A percentile compares a stretch with the other conserved stretches of the same genome.
Conservation (phyloP, 2,113 vertebrate species). For the Anseranas semipalmata region DNA sequence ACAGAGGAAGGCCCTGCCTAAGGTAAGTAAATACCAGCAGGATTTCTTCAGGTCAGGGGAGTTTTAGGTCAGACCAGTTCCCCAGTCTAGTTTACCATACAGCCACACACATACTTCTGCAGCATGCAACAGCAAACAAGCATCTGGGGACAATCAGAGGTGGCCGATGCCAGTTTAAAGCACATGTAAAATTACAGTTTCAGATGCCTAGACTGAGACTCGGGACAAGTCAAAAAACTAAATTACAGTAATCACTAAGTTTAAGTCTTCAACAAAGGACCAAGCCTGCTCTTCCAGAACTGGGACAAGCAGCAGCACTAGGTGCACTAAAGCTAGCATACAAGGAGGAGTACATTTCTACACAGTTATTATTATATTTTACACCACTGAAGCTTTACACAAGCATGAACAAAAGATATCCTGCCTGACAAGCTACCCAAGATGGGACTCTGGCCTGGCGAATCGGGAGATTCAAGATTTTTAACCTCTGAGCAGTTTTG, state of each 20-base stretch:
- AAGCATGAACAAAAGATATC: background rate
- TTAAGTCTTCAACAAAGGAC: background rate
- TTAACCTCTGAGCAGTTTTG: background rate
- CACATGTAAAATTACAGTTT: background rate
- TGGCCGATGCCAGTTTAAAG: background rate
- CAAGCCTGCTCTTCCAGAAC: background rate
- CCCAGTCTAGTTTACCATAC: background rate
- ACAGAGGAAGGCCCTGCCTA: background rate
- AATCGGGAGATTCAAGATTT: background rate
- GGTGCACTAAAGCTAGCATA: background rate
- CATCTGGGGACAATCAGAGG: accelerated
- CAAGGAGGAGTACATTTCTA: background rate
- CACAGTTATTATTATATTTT: background rate
- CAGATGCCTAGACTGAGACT: background rate
- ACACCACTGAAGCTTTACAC: background rate
- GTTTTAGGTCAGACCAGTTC: background rate
- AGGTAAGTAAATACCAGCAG: background rate
- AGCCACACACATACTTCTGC: background rate
- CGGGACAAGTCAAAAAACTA: background rate
- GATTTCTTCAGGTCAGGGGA: background rate
- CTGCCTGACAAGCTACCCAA: background rate
- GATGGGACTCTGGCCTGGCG: background rate
- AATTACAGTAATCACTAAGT: background rate
- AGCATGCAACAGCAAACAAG: background rate
- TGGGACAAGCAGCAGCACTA: background rate